Conservation (phyloP, 2,797 vertebrate species). For the Hipposideros larvatus region DNA sequence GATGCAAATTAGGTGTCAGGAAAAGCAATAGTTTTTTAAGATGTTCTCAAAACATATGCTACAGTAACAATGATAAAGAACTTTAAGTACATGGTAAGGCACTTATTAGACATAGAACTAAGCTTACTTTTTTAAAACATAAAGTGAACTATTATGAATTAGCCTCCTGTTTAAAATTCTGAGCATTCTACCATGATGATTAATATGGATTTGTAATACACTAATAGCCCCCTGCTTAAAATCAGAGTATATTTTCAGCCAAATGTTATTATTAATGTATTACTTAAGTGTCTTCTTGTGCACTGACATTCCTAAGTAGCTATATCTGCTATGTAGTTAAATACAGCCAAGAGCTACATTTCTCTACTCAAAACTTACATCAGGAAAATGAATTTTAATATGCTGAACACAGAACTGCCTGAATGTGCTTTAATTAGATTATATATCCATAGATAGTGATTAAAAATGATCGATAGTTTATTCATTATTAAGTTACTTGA, state of each 20-base stretch:
- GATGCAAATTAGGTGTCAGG: slow-evolving; percentile 56
- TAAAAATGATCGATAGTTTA: neutral
- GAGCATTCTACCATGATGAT: slow-evolving; percentile 73
- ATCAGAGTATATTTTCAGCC: slow-evolving; percentile 74
- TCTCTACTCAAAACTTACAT: slow-evolving; percentile 56
- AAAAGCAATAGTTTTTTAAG: slow-evolving; percentile 30
- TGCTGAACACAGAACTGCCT: slow-evolving; percentile 49
- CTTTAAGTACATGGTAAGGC: neutral
- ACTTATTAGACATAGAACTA: slow-evolving; percentile 19
- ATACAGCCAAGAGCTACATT: slow-evolving; percentile 56
- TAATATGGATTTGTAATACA: slow-evolving; percentile 63
- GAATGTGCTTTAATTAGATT: slow-evolving; percentile 68
- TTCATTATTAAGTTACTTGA: slow-evolving; percentile 15
- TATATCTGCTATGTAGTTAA: slow-evolving; percentile 73
- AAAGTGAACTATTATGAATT: slow-evolving; percentile 37
- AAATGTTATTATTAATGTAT: slow-evolving; percentile 80
- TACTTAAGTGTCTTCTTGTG: slow-evolving; percentile 52
- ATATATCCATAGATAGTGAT: slow-evolving; percentile 41
- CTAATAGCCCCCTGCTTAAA: slow-evolving; percentile 72
- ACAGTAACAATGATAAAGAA: slow-evolving; percentile 17
- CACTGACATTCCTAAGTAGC: slow-evolving; percentile 56
- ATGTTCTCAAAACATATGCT: neutral
- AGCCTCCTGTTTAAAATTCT: slow-evolving; percentile 43
- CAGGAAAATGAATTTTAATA: slow-evolving; percentile 24
- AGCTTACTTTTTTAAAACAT: slow-evolving; percentile 28